phyloP scores from a whole-genome alignment of 2,797 vertebrate species.

The Platyrinchus mystaceus region DNA sequence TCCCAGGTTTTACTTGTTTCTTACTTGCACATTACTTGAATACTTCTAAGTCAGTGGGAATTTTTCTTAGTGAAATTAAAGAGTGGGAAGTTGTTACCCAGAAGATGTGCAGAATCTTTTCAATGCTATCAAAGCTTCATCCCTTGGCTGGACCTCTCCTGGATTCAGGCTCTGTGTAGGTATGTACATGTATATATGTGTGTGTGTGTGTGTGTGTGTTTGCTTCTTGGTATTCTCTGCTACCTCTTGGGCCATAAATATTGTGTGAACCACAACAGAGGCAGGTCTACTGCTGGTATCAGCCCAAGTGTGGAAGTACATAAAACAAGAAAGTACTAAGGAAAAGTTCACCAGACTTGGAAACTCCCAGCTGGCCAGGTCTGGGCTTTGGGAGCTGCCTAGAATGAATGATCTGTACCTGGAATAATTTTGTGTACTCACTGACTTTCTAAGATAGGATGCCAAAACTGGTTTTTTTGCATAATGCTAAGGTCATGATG shows the following conservation, averaged over 20 bases:
- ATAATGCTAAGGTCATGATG: neutral
- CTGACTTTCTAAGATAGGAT: neutral
- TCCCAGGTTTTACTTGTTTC: neutral
- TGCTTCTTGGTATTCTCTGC: neutral
- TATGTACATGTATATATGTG: neutral
- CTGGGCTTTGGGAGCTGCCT: neutral
- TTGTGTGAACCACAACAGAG: neutral
- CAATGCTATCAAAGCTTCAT: neutral
- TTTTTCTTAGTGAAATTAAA: neutral
- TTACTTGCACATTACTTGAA: neutral
- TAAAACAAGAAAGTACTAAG: neutral
- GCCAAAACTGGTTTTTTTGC: neutral
- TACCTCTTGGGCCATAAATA: constrained; percentile 20
- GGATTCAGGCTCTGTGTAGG: neutral
- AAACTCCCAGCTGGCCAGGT: constrained; percentile 6
- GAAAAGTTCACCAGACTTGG: neutral
- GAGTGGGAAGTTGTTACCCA: neutral
- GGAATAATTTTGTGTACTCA: neutral
- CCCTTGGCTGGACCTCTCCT: neutral
- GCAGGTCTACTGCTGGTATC: constrained; percentile 12
- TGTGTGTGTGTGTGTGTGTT: neutral
- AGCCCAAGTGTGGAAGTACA: constrained; percentile 27
- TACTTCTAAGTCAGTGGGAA: neutral
- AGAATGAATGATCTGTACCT: constrained; percentile 1
- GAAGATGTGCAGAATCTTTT: neutral